A percentile compares a stretch with the other conserved stretches of the same genome.
Evolutionary conservation across 2,113 vertebrate genomes (phyloP).

Genomic region (Lanius collurio): DNA sequence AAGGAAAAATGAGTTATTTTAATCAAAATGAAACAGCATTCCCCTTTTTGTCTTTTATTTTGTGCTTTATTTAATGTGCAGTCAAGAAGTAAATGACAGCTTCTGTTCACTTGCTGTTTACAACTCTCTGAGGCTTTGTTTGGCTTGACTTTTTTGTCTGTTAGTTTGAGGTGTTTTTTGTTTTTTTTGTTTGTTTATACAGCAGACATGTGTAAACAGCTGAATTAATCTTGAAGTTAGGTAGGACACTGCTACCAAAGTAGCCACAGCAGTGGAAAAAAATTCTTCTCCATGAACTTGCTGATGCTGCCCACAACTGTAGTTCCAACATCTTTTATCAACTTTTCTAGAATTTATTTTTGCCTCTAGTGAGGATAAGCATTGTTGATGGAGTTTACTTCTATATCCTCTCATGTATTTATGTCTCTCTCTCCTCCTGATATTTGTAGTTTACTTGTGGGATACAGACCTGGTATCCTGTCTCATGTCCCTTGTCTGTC

Average conservation of each 20-base stretch:
- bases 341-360: background rate
- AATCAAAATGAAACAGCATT: background rate
- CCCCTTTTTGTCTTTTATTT: background rate
- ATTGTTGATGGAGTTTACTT: background rate
- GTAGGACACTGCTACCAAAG: background rate
- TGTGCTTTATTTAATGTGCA: background rate
- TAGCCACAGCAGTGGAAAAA: background rate
- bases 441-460: background rate
- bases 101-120: background rate
- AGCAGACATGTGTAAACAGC: background rate
- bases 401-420: background rate
- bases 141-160: background rate
- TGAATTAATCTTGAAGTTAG: background rate
- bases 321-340: background rate
- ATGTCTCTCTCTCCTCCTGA: background rate
- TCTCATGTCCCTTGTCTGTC: rapidly evolving
- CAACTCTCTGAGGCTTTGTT: background rate
- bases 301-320: background rate
- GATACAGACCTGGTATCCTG: rapidly evolving
- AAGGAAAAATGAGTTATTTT: background rate
- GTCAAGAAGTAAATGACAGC: background rate
- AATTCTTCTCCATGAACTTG: background rate
- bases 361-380: background rate
- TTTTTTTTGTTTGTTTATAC: background rate
- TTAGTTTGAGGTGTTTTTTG: background rate